Conservation (phyloP, 2,888 invertebrate species). For the Achlya flavicornis region DNA sequence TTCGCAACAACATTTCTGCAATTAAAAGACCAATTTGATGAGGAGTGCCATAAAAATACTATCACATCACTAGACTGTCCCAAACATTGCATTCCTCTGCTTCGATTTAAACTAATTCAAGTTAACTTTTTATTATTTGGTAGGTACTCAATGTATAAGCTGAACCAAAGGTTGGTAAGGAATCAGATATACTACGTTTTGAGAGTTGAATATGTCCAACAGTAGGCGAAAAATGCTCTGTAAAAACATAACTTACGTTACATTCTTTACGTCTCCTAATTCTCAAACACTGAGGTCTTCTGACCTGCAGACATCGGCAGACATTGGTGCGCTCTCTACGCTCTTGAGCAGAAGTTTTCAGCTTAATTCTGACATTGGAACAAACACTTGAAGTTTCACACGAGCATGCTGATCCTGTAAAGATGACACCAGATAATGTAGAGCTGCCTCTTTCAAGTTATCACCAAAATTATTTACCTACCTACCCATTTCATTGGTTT, state of each 20-base stretch:
- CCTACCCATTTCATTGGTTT: not conserved
- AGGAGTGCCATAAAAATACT: no score
- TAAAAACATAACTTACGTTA: not conserved
- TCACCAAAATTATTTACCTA: not conserved
- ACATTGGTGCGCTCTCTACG: slow-evolving; percentile 30
- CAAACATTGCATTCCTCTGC: no score
- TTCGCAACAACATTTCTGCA: slow-evolving; percentile 41
- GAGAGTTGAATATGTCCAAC: no score
- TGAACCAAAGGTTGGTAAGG: no score
- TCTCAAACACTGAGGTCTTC: slow-evolving; percentile 51
- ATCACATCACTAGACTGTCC: no score
- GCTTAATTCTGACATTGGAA: slow-evolving; percentile 32
- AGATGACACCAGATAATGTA: not conserved
- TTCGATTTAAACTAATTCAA: no score
- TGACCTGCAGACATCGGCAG: slow-evolving; percentile 25
- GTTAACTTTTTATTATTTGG: no score
- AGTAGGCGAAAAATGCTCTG: no score
- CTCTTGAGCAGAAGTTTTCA: slow-evolving; percentile 45
- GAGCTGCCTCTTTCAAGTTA: not conserved
- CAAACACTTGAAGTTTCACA: slow-evolving; percentile 27
- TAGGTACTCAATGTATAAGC: no score
- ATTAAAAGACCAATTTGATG: slow-evolving; percentile 14
- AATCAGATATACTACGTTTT: no score
- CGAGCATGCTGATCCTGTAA: slow-evolving; percentile 42
- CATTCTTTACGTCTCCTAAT: slow-evolving; percentile 35